These are phyloP conservation scores for Melinopterus prodromus DNA, from an alignment of 2,888 invertebrate species.

Conservation along the genomic window DNA sequence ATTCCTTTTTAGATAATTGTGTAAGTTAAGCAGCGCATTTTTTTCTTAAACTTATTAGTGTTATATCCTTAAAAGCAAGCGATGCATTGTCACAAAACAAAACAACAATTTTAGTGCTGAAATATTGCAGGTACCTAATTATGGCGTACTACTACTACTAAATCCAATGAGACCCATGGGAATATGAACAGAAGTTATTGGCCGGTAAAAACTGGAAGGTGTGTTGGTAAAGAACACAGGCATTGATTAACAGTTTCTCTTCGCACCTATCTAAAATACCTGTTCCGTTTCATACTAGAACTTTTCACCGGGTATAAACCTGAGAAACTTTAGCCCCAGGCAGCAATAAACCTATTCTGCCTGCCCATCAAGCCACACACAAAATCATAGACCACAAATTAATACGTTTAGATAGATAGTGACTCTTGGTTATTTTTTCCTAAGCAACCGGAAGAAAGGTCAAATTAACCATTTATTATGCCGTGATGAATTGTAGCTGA, in stretches of 20 bases:
- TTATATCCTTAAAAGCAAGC: too few species aligned
- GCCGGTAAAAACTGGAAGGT: neutral
- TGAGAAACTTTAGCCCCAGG: neutral
- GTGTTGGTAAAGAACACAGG: neutral
- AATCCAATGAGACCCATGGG: too few species aligned
- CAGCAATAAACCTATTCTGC: neutral
- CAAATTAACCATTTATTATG: neutral
- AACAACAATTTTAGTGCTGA: too few species aligned
- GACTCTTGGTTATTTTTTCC: neutral
- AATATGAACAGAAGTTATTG: neutral
- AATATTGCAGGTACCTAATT: too few species aligned
- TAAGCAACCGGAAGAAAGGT: neutral
- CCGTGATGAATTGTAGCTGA: neutral
- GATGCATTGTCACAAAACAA: too few species aligned
- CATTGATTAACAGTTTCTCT: neutral
- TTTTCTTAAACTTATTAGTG: too few species aligned
- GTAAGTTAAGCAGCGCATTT: too few species aligned
- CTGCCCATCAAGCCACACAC: neutral
- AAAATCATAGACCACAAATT: neutral
- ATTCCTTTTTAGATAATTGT: too few species aligned
- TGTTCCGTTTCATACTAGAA: neutral
- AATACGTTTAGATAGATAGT: neutral
- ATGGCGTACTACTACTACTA: too few species aligned
- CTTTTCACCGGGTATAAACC: neutral
- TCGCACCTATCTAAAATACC: neutral